Base-by-base conservation (phyloP, 2,888 invertebrate genomes). In the Pristionchus exspectatus region DNA sequence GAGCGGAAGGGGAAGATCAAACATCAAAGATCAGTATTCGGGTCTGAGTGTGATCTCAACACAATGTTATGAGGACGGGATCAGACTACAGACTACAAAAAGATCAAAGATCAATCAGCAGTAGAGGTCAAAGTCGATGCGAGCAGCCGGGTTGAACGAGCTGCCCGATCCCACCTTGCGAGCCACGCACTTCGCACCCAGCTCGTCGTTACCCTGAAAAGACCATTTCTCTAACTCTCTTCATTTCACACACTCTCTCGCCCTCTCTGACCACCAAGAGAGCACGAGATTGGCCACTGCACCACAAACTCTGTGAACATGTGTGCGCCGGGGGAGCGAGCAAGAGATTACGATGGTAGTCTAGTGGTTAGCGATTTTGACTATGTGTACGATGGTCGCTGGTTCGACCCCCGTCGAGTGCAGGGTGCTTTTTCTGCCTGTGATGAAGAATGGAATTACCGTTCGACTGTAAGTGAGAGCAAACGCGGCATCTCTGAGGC, bases 121-220 rank as follows among this genome's bases (percentile, higher is more conserved):
- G 63, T 93, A 94, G 66, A 94, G 90, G 74, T 94, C 94, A 83
- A 94, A 94, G 90, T 94, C 93, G 88, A 93, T 92, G 56, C 94
- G 91, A 66, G 91, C 91, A 7, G 92, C 93, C 24, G 92, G 93
- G 87, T 94, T 93, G 90, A 94, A 94, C 1, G 77, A 77, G 21
- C 89, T 59, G 21, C 91, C 93, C 30, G 92, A 91, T 24, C 93
- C 92, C 18, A 91, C 90, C 50, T 92, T 91, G 66, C 93, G 90
- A 1, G 92, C 93, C n/a, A 93, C 89, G 33, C 92, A 92, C 86
- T 93, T 92, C 18, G 90, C 50, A 21, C 91, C 91, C 21, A 93
- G 89, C 27, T 91, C 85, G 14, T 91, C 93, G 59, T 90, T 90
- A 38, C 91, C 91, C 85, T 92, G 92, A 18, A 87, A 10, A 38